Percentiles rank a stretch among this genome's conserved stretches.
phyloP scores from a whole-genome alignment of 2,797 vertebrate species.

The Neomorphus geoffroyi region DNA sequence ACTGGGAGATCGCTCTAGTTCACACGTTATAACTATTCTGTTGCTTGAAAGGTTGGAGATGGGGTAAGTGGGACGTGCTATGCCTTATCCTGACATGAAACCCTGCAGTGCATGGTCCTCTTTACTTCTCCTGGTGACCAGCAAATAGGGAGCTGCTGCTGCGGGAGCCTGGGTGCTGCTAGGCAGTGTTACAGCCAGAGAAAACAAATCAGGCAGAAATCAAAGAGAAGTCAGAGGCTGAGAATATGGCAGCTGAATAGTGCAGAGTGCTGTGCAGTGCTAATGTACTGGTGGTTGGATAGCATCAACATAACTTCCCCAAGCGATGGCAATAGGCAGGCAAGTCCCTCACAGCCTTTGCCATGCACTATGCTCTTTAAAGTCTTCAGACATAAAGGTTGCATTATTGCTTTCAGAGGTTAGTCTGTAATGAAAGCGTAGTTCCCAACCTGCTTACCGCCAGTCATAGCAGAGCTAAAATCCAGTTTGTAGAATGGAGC shows the following conservation, averaged over 20 bases:
- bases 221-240: background rate
- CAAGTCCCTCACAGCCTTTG: background rate
- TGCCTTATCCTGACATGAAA: background rate
- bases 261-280: background rate
- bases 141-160: background rate
- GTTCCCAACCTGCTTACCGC: background rate
- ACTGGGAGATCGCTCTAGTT: background rate
- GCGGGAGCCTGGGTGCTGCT: accelerated
- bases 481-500: background rate
- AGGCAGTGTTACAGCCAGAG: background rate
- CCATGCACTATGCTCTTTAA: background rate
- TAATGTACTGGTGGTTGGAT: background rate
- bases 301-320: background rate
- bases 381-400: background rate
- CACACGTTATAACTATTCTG: accelerated
- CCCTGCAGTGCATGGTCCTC: accelerated
- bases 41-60: accelerated
- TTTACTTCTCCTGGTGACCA: background rate
- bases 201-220: background rate
- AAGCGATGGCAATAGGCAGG: accelerated
- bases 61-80: accelerated
- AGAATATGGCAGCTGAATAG: background rate
- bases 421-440: background rate
- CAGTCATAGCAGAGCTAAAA: background rate
- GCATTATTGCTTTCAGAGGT: background rate